These are phyloP conservation scores for Exocentrus adspersus DNA, from an alignment of 2,888 invertebrate genomes.

Conservation along the genomic window DNA sequence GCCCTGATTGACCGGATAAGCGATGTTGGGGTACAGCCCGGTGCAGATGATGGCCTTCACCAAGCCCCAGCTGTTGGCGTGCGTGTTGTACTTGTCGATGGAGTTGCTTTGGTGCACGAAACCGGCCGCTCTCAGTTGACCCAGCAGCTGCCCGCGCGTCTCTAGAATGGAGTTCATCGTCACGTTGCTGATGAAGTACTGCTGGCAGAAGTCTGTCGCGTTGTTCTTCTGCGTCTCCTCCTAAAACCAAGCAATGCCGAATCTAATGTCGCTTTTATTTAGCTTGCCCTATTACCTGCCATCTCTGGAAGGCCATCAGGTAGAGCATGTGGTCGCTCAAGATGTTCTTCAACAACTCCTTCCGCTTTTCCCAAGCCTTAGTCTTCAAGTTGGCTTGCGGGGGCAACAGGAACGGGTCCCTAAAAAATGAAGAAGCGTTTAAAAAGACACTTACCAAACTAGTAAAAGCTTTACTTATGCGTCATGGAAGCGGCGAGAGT, in stretches of 20 bases:
- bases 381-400: conserved; percentile 72
- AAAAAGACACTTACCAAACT: background rate
- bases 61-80: conserved; percentile 89
- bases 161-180: conserved; percentile 92
- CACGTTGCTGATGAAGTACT: conserved; percentile 80
- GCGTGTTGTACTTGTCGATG: conserved; percentile 82
- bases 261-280: no score
- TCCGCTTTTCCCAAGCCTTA: conserved; percentile 70
- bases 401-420: conserved; percentile 84
- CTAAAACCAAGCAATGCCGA: conserved; percentile 48
- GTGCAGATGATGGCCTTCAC: conserved; percentile 90
- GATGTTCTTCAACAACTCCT: conserved; percentile 77
- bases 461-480: conserved; percentile 67
- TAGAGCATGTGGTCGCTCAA: conserved; percentile 92
- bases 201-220: conserved; percentile 77
- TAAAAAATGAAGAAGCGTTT: conserved; percentile 32
- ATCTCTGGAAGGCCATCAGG: conserved; percentile 79
- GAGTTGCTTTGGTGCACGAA: conserved; percentile 76
- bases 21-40: conserved; percentile 91
- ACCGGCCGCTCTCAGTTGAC: conserved; percentile 80
- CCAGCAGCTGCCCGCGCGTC: conserved; percentile 83
- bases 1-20: conserved; percentile 62
- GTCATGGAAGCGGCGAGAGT: conserved; percentile 91
- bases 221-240: conserved; percentile 70
- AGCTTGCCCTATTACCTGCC: no score